A percentile compares a stretch with the other conserved stretches of the same genome.
These are phyloP conservation scores for Coleophora deauratella DNA, from an alignment of 2,888 invertebrate species.

Conservation along the genomic window DNA sequence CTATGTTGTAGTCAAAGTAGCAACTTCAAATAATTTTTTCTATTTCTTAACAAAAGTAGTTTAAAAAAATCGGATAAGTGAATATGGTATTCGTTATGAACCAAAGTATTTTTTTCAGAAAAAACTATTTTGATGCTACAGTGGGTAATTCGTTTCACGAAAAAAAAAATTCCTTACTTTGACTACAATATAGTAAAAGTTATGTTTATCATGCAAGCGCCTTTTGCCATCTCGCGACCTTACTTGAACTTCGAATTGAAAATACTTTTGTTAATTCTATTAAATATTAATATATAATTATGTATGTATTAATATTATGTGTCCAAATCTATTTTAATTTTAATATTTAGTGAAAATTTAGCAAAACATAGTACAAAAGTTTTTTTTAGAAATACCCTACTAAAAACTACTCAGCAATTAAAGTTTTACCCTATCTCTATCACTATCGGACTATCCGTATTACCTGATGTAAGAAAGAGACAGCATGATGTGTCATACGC, in stretches of 20 bases:
- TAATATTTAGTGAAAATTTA: conserved; percentile 67
- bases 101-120: conserved; percentile 1
- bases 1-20: not conserved
- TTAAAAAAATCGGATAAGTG: too few relatives aligned
- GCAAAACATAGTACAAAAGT: conserved; percentile 74
- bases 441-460: conserved; percentile 59
- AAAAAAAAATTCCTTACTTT: too few relatives aligned
- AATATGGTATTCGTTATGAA: too few relatives aligned
- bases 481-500: conserved; percentile 20
- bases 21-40: too few relatives aligned
- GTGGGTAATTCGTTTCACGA: too few relatives aligned
- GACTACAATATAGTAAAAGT: too few relatives aligned
- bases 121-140: too few relatives aligned
- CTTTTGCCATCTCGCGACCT: conserved; percentile 16
- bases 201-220: too few relatives aligned
- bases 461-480: conserved; percentile 43
- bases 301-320: too few relatives aligned
- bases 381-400: conserved; percentile 63
- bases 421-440: conserved; percentile 63
- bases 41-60: too few relatives aligned
- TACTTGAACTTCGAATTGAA: conserved; percentile 46
- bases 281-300: too few relatives aligned
- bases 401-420: conserved; percentile 67
- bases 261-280: conserved; percentile 32
- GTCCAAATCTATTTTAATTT: conserved; percentile 53